phyloP scores from a whole-genome alignment of 2,113 vertebrate species.

The Scytalopus superciliaris region DNA sequence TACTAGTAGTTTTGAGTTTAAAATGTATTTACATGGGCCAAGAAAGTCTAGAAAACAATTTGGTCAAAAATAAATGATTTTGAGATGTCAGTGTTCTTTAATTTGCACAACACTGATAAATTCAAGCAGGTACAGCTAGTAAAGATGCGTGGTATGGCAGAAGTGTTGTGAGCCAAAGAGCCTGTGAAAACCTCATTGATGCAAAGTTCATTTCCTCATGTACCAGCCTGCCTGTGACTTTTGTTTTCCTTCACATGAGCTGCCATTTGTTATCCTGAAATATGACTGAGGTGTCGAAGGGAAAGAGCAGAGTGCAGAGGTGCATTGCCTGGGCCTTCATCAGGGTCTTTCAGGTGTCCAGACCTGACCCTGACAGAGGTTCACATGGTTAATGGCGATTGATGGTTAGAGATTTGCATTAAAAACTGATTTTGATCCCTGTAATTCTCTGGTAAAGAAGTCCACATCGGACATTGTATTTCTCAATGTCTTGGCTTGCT shows the following conservation, averaged over 20 bases:
- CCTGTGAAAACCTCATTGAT: neutral
- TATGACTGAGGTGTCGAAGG: neutral
- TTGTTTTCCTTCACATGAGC: neutral
- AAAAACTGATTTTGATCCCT: neutral
- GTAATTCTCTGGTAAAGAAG: neutral
- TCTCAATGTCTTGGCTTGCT: neutral
- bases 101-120: neutral
- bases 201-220: neutral
- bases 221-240: neutral
- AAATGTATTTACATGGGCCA: neutral
- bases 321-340: neutral
- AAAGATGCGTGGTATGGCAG: neutral
- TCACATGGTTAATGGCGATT: neutral
- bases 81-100: neutral
- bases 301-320: neutral
- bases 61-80: neutral
- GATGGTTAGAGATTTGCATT: neutral
- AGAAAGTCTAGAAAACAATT: neutral
- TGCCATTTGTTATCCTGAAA: neutral
- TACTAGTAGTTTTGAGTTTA: neutral
- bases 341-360: neutral
- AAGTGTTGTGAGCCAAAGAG: neutral
- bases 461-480: neutral
- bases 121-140: neutral
- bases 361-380: neutral